These are phyloP conservation scores for Drosophila funebris DNA, from an alignment of 1,140 invertebrate genomes.

Conservation along the genomic window DNA sequence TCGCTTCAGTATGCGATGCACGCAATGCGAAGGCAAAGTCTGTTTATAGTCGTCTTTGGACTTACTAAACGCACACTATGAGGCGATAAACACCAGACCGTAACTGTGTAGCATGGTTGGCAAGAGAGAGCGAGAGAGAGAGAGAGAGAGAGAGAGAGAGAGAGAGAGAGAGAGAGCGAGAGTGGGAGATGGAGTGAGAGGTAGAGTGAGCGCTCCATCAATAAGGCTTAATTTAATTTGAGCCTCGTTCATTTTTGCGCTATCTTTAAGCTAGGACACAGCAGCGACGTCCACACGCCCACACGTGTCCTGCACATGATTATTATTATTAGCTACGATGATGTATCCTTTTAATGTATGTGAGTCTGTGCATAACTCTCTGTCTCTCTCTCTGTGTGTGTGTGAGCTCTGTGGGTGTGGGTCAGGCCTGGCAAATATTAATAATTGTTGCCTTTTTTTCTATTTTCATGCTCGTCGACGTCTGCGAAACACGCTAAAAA, in stretches of 20 bases:
- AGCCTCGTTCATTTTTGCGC: constrained; percentile 32
- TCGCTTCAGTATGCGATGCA: constrained; percentile 60
- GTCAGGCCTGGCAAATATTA: constrained; percentile 65
- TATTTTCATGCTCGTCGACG: constrained; percentile 35
- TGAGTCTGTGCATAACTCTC: background rate
- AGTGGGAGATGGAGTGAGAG: too few relatives aligned
- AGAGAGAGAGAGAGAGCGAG: too few relatives aligned
- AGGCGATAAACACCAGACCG: constrained; percentile 62
- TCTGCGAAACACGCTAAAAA: constrained; percentile 77
- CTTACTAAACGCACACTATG: constrained; percentile 25
- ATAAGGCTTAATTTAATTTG: constrained; percentile 80
- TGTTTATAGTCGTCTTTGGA: constrained; percentile 42
- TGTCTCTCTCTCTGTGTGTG: constrained; percentile 4
- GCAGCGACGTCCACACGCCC: constrained; percentile 5
- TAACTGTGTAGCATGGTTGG: background rate
- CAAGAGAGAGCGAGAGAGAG: background rate
- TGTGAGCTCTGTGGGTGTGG: constrained; percentile 23
- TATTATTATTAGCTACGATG: constrained; percentile 80
- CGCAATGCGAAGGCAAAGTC: constrained; percentile 39
- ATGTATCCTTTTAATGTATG: constrained; percentile 62
- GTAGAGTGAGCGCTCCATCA: constrained; percentile 62
- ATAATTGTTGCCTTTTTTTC: constrained; percentile 69
- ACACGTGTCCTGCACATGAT: constrained; percentile 63
- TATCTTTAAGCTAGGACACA: constrained; percentile 53
- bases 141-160: background rate